Evolutionary conservation across 1,140 invertebrate genomes (phyloP).

Genomic region (Onthophagus taurus): DNA sequence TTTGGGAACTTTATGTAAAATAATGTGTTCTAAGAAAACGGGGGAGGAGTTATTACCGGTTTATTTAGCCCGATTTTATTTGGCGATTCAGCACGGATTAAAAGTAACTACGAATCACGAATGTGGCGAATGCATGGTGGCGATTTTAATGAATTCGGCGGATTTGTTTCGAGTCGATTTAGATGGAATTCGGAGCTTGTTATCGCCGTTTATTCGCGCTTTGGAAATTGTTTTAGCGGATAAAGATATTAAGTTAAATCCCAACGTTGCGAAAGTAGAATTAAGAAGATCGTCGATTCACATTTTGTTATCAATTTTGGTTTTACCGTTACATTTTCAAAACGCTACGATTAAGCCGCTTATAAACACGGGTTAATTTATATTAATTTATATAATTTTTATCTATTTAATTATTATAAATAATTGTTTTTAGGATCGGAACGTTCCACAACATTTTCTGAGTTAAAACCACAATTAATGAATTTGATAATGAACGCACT

Average conservation of each 20-base stretch:
- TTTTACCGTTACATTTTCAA: constrained; percentile 86
- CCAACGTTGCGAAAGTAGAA: constrained; percentile 61
- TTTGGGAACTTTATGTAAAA: constrained; percentile 85
- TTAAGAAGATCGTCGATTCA: constrained; percentile 84
- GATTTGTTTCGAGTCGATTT: constrained; percentile 83
- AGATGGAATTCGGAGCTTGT: constrained; percentile 82
- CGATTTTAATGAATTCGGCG: constrained; percentile 69
- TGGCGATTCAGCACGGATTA: constrained; percentile 75
- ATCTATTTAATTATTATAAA: neutral
- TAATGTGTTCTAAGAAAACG: constrained; percentile 94
- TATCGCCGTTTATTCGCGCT: constrained; percentile 82
- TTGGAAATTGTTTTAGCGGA: constrained; percentile 67
- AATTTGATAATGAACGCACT: constrained; percentile 80
- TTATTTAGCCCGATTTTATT: constrained; percentile 91
- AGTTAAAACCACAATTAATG: constrained; percentile 71
- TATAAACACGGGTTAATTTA: neutral
- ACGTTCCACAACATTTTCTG: constrained; percentile 58
- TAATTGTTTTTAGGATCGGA: constrained; percentile 18
- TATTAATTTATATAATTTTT: neutral
- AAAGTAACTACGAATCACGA: constrained; percentile 51
- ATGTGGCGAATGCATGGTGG: constrained; percentile 64
- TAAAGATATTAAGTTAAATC: constrained; percentile 56
- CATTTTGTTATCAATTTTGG: constrained; percentile 77
- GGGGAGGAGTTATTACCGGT: constrained; percentile 90
- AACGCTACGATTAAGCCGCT: constrained; percentile 65